Conservation (phyloP, 2,113 vertebrate genomes). For the Uria lomvia region DNA sequence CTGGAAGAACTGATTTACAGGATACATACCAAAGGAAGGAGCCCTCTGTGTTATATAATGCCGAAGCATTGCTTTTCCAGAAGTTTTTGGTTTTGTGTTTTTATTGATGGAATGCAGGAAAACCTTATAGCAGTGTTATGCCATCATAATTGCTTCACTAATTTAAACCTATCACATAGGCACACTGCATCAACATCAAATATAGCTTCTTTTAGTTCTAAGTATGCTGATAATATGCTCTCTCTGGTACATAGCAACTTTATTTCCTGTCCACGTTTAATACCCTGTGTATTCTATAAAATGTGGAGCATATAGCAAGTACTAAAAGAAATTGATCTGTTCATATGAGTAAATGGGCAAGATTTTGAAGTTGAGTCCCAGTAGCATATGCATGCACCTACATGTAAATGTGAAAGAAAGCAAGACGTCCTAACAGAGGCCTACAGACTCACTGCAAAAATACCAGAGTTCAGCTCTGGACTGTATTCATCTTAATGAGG, state of each 20-base stretch:
- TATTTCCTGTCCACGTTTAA: neutral
- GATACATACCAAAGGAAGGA: neutral
- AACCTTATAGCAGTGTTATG: neutral
- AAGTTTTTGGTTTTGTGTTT: neutral
- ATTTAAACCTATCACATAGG: neutral
- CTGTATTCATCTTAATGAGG: neutral
- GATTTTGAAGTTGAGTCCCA: neutral
- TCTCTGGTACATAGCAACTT: neutral
- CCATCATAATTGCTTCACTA: neutral
- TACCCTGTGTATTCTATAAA: neutral
- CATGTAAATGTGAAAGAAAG: neutral
- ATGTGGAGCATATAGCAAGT: neutral
- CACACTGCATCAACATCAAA: neutral
- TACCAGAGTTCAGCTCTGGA: neutral
- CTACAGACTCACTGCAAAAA: neutral
- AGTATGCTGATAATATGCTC: neutral
- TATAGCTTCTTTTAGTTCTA: neutral
- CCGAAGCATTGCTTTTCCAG: neutral
- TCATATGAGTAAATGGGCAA: neutral
- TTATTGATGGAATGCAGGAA: neutral
- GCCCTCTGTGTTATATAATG: neutral
- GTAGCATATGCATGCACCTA: neutral
- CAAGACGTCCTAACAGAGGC: constrained; percentile 5
- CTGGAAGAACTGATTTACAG: neutral
- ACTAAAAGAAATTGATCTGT: neutral